Percentiles rank a stretch among this genome's conserved stretches.
phyloP scores from a whole-genome alignment of 1,140 invertebrate genomes.

The Eurosta solidaginis region DNA sequence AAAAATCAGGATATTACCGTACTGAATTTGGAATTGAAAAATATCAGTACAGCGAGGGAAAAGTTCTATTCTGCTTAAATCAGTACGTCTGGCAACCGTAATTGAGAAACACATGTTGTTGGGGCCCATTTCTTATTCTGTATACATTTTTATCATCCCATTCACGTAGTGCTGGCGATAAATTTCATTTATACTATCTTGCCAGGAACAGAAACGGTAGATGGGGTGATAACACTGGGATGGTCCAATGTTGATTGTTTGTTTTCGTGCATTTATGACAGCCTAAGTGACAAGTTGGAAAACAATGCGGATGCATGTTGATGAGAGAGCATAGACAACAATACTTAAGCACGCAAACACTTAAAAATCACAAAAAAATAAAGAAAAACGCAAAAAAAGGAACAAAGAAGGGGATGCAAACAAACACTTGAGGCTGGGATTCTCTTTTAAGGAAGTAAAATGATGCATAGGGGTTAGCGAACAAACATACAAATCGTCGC shows the following conservation, averaged over 20 bases:
- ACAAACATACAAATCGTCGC: too few relatives aligned
- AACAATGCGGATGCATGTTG: constrained; percentile 6
- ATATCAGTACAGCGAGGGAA: too few relatives aligned
- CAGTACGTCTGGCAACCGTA: too few relatives aligned
- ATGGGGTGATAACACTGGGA: background rate
- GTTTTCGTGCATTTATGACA: constrained; percentile 29
- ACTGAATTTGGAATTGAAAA: too few relatives aligned
- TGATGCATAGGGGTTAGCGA: background rate
- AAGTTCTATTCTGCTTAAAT: too few relatives aligned
- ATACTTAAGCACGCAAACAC: constrained; percentile 6
- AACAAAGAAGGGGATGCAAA: background rate
- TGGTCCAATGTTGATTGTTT: constrained; percentile 20
- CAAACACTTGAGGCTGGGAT: background rate
- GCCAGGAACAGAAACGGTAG: background rate
- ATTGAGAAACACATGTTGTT: too few relatives aligned
- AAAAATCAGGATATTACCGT: too few relatives aligned
- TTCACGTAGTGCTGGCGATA: background rate
- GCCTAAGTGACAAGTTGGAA: constrained; percentile 24
- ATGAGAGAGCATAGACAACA: background rate
- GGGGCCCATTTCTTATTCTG: too few relatives aligned
- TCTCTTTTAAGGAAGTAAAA: background rate
- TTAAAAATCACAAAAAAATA: constrained; percentile 12
- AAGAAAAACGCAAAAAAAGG: background rate
- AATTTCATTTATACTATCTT: background rate
- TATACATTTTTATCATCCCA: background rate